Conservation (phyloP, 2,113 vertebrate species). For the Ciconia stormi region DNA sequence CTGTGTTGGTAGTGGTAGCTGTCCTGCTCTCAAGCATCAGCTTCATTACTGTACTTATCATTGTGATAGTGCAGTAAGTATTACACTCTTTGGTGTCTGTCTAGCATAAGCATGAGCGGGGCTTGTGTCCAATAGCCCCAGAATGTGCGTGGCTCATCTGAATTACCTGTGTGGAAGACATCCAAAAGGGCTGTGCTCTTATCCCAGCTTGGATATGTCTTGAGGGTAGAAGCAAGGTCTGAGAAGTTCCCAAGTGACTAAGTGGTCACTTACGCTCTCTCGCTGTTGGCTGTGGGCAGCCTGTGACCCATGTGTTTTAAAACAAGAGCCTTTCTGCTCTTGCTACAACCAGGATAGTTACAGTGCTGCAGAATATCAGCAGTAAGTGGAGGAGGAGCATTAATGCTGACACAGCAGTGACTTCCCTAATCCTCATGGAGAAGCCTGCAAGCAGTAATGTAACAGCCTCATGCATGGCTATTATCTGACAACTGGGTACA, state of each 20-base stretch:
- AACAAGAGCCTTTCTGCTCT: not conserved
- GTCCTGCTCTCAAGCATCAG: slow-evolving; percentile 60
- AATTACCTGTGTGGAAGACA: not conserved
- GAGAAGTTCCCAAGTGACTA: not conserved
- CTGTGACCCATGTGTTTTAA: rapidly evolving
- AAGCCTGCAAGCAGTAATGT: not conserved
- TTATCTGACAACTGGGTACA: not conserved
- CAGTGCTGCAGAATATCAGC: not conserved
- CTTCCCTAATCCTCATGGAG: not conserved
- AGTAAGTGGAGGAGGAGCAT: not conserved
- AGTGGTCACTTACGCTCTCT: not conserved
- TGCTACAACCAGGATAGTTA: not conserved
- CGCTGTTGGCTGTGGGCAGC: not conserved
- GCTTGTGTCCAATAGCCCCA: not conserved
- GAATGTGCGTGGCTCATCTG: not conserved
- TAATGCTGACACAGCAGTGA: not conserved
- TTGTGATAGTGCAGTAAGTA: slow-evolving; percentile 77
- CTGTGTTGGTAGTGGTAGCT: slow-evolving; percentile 57
- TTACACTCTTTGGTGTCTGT: not conserved
- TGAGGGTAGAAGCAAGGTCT: not conserved
- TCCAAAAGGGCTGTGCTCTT: not conserved
- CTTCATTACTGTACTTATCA: slow-evolving; percentile 61
- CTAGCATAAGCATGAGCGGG: not conserved
- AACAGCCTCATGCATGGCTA: not conserved
- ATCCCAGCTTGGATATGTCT: not conserved